Evolutionary conservation across 2,888 invertebrate genomes (phyloP).

Genomic region (Vesta saturnalis): DNA sequence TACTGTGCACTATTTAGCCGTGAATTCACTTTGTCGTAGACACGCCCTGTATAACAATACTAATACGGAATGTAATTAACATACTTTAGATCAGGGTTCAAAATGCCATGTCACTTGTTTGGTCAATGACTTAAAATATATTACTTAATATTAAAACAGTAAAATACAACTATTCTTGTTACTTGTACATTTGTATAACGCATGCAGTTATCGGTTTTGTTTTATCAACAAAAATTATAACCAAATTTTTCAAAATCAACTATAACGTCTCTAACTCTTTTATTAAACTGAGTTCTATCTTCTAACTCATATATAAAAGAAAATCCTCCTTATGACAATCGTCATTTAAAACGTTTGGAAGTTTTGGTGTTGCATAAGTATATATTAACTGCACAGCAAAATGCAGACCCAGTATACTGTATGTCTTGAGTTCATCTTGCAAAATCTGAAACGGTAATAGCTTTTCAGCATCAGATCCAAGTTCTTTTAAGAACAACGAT

Average conservation of each 20-base stretch:
- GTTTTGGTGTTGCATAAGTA: constrained; percentile 43
- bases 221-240: constrained; percentile 8
- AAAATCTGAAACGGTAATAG: not conserved
- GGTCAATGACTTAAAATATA: no score
- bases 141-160: no score
- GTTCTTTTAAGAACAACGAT: constrained; percentile 9
- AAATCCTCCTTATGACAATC: not conserved
- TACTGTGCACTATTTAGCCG: no score
- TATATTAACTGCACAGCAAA: constrained; percentile 15
- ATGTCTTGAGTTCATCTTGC: not conserved
- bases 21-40: no score
- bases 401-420: not conserved
- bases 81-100: no score
- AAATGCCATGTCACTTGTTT: no score
- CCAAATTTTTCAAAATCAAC: constrained; percentile 23
- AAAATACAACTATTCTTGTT: no score
- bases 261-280: constrained; percentile 33
- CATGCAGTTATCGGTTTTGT: no score
- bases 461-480: not conserved
- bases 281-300: constrained; percentile 20
- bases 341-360: constrained; percentile 35
- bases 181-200: no score
- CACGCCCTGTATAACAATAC: no score
- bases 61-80: no score
- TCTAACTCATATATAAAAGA: constrained; percentile 24